Base-by-base conservation (phyloP, 2,113 vertebrate species). In the Zapus hudsonius region DNA sequence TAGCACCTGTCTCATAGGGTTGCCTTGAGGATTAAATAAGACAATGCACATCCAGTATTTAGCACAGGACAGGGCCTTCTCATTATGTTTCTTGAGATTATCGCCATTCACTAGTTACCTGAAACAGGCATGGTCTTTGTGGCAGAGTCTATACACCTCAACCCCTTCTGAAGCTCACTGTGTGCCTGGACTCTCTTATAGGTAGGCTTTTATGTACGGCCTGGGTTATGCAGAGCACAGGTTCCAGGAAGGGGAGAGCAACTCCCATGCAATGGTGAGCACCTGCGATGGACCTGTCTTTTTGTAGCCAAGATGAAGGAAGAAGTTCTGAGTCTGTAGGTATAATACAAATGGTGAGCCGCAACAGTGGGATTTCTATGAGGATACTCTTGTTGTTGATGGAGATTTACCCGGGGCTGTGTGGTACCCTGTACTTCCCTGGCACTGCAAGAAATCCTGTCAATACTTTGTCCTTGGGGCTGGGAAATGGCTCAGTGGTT, bases 341-440 rank as follows among this genome's bases (percentile, higher is more conserved):
- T 36, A 11, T 5, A 52, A n/a, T n/a, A n/a, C n/a, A n/a, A 66
- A 13, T 9, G 63, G 36, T 38, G 42, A 79, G 89, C 17, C 22
- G 55, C 23, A 7, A 3, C 47, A 25, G 15, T 25, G 47, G 36
- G 13, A 13, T 78, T 78, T 87, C 72, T 64, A 13, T 9, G 40
- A 76, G n/a, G 95, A 80, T 33, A 36, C 25, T 16, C 19, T 29
- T 63, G 13, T 59, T 67, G 36, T 27, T 20, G 61, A 31, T 15
- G 52, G 29, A 79, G 7, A 17, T 87, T 95, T 91, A 89, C 93
- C 55, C 76, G 22, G 15, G n/a, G 42, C 69, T 44, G 11, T 73
- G 29, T 12, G 22, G 4, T 27, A 36, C 38, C 17, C 38, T 57
- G 17, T 25, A 31, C 70, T 74, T 80, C 38, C 36, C 78, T 69